Base-by-base conservation (phyloP, 1,140 invertebrate species). In the Cydia splendana region DNA sequence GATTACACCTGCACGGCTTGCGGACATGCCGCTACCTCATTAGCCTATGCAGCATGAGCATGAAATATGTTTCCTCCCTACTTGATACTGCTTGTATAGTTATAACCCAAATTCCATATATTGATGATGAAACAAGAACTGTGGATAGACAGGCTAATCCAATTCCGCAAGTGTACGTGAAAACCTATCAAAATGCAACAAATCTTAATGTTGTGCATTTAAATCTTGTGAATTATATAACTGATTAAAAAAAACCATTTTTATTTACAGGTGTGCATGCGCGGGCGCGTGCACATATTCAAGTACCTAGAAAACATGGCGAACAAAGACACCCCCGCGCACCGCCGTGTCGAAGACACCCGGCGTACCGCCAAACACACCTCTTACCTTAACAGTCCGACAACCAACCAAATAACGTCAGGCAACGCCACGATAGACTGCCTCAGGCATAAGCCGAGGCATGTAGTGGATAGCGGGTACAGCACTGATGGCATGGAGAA, bases 221-320 rank as follows among this genome's bases (percentile, higher is more conserved):
- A 38, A 34, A 7, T 38, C 34, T 4, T 38, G 34, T 2, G 34
- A 38, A 7, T 38, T 38, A 6, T 7, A 38, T 38, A 5, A 34
- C 9, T 45, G 9, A 28, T 53, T 28, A 15, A 13, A 18, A 18
- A 75, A 4, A 30, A n/a, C 24, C 76, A 20, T 73, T 38, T 28
- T 62, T 4, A 62, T 76, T 85, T 82, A 15, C 90, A 98, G 98
- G 94, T 98, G 79, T 99, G 98, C 93, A 96, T 96, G 91, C 95
- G 97, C 88, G 98, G 98, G 78, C 95, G 97, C 87, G 97, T 98
- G 84, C 98, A 99, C 93, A 97, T 99, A 78, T 98, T 98, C 94
- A 99, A 99, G 89, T 98, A 97, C 93, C 94, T 99, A 76, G 97
- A 98, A 88, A 97, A 96, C 85, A 96, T 98, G 94, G 97, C 97